Base-by-base conservation (phyloP, 1,140 invertebrate species). In the Cyclargus thomasi region DNA sequence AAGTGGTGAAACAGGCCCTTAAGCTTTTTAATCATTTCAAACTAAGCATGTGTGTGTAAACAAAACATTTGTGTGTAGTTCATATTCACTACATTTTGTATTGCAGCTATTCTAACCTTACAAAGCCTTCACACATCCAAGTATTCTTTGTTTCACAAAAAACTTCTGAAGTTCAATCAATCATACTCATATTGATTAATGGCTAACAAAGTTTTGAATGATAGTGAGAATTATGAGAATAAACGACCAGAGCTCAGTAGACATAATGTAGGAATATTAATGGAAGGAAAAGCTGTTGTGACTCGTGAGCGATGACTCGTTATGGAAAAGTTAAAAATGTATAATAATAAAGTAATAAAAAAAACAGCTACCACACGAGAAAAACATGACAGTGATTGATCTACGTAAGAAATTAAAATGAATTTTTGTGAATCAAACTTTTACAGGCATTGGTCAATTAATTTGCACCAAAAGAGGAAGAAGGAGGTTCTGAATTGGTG, bases 181-280 rank as follows among this genome's bases (percentile, higher is more conserved):
- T 11, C 55, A 20, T 59, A 11, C 55, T 59, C 18, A 20, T 18
- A 20, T 20, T 59, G 55, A 59, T 59, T 59, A 59, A 20, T 59
- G 55, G 17, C 20, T 20, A 20, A 55, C 18, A 18, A 18, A 59
- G 55, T 59, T 59, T 59, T 59, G 55, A 59, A 20, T 59, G 55
- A 18, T 59, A 11, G 4, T 59, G 18, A 11, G 55, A 20, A 20
- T 20, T 59, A 59, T 59, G 18, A 11, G 55, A 55, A 59, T 59
- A 11, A 59, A 21, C 20, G 55, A 11, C 18, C 55, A 16, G 39
- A 47, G 5, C 39, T 4, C 39, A 59, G 55, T 20, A 59, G 39
- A 59, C 1, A 59, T 59, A 59, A 20, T 59, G 18, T 59, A 11
- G 18, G 55, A 59, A 59, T 20, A 59, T 20, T 59, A 59, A 59